Base-by-base conservation (phyloP, 37 sponge, comb jelly and placozoan species). In the Lycopodina hypogea region DNA sequence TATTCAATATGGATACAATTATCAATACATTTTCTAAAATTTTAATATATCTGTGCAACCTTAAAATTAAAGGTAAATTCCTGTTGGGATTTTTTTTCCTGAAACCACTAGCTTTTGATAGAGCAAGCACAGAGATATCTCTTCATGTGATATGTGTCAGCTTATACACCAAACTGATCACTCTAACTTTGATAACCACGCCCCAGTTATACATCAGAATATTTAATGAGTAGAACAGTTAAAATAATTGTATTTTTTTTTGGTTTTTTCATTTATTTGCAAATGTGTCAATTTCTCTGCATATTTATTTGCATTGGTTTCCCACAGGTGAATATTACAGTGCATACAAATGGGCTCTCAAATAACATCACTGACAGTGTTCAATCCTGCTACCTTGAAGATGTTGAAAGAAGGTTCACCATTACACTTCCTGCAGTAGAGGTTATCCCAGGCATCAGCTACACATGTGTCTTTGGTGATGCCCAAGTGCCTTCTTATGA, bases 351-450 rank as follows among this genome's bases (percentile, higher is more conserved):
- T n/a, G 81, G 72, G 12, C 69, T 86, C 38, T 76, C 86, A 26
- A 26, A 73, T 45, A 69, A 50, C 18, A 60, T 77, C 17, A 15
- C 33, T 1, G 45, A 75, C n/a, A 73, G 76, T 77, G 71, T 30
- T 29, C 78, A 68, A 72, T 12, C 19, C 9, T 88, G 88, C 26
- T 53, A 26, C 33, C 57, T 80, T 55, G 55, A 55, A 17, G 81
- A 34, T 40, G 30, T 8, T 41, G 71, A 26, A 71, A 62, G 69
- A 42, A 26, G 30, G 1, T 78, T 78, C 67, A 26, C 24, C n/a
- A 42, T 68, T 21, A 40, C 39, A 14, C 45, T 71, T 3, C 59
- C 38, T 28, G 81, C 81, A 60, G 56, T 52, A 15, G 76, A 75
- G 61, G 48, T 77, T 7, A 32, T 24, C 12, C 42, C 48, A 6